phyloP scores from a whole-genome alignment of 2,888 invertebrate genomes.

The Oxycera nigricornis region DNA sequence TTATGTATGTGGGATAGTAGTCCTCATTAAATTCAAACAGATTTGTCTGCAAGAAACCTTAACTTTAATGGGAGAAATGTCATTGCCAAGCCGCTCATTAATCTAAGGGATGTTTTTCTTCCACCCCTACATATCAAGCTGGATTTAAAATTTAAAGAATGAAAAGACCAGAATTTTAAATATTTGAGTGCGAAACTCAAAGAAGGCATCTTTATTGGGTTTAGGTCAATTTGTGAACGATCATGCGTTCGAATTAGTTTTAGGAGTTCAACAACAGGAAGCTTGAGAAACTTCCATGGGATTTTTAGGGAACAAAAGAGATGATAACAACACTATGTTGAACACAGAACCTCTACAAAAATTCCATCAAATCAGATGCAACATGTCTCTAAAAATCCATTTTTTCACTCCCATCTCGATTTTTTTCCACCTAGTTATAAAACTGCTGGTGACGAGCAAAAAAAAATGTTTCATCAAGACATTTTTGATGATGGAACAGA shows the following conservation, averaged over 20 bases:
- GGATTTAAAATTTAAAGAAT: neutral
- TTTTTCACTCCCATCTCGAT: neutral
- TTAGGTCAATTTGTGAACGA: neutral
- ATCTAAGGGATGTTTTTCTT: neutral
- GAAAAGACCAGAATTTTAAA: neutral
- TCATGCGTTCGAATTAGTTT: neutral
- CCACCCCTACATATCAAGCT: neutral
- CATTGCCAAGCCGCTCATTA: neutral
- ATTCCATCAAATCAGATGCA: neutral
- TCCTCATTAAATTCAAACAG: neutral
- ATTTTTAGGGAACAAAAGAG: neutral
- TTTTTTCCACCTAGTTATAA: neutral
- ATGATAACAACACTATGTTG: neutral
- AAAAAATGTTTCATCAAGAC: conserved; percentile 56
- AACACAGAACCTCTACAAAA: neutral
- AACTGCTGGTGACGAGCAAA: conserved; percentile 45
- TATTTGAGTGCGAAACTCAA: neutral
- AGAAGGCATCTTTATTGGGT: neutral
- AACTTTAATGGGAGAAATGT: neutral
- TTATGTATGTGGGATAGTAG: neutral
- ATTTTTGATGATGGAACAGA: conserved; percentile 43
- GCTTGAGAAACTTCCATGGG: neutral
- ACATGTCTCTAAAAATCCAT: neutral
- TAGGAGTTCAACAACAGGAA: neutral
- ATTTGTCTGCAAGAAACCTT: neutral